phyloP scores from a whole-genome alignment of 2,888 invertebrate genomes.

The Apamea sordens region DNA sequence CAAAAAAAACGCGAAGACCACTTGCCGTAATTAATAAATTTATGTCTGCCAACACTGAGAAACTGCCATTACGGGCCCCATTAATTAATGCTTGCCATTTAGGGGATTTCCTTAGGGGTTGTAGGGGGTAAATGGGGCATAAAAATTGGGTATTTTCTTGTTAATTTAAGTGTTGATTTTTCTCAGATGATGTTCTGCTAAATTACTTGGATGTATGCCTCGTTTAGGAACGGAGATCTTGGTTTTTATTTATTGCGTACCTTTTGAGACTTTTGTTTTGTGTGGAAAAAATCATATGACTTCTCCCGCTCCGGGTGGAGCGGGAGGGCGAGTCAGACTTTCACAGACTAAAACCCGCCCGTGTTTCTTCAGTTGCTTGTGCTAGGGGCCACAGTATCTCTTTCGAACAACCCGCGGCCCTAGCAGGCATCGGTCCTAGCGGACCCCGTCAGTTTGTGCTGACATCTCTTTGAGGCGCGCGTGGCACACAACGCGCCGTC shows the following conservation, averaged over 20 bases:
- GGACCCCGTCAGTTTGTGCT: too few species aligned
- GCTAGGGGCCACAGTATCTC: too few species aligned
- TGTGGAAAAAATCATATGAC: too few species aligned
- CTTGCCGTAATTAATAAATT: constrained; percentile 70
- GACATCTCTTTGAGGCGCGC: too few species aligned
- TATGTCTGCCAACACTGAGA: constrained; percentile 66
- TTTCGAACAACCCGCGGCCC: too few species aligned
- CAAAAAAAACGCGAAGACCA: constrained; percentile 58
- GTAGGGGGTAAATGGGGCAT: constrained; percentile 59
- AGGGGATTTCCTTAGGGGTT: constrained; percentile 64
- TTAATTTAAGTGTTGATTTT: constrained; percentile 65
- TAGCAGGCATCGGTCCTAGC: too few species aligned
- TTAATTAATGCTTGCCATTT: constrained; percentile 72
- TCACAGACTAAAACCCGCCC: too few species aligned
- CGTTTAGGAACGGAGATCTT: constrained; percentile 16
- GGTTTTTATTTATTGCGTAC: constrained; percentile 22
- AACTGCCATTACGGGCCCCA: constrained; percentile 66
- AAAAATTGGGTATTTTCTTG: constrained; percentile 66
- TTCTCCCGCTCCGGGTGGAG: too few species aligned
- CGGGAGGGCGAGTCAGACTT: too few species aligned
- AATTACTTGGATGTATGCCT: constrained; percentile 44
- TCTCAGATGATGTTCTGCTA: constrained; percentile 44
- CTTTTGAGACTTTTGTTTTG: neutral
- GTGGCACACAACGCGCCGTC: too few species aligned
- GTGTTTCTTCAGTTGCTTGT: too few species aligned